These are phyloP conservation scores for Pteria penguin DNA, from an alignment of 2,888 invertebrate genomes.

Conservation along the genomic window DNA sequence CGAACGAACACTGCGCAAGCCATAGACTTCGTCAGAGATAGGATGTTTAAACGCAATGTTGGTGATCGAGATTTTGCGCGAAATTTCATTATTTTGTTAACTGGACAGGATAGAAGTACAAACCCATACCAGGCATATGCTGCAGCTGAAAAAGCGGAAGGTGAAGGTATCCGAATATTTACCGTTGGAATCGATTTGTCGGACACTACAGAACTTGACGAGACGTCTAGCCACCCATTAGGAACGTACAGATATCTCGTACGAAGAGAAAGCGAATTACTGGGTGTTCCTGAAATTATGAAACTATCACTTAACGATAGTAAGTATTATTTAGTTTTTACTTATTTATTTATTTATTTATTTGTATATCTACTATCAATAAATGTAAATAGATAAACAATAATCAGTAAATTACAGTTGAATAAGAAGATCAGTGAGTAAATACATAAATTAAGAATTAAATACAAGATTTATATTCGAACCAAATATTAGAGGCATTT, in stretches of 20 bases:
- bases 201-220: conserved; percentile 59
- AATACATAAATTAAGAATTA: too few species aligned
- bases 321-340: too few species aligned
- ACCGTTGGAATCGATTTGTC: conserved; percentile 64
- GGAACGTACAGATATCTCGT: conserved; percentile 53
- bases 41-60: conserved; percentile 59
- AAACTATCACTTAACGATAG: conserved; percentile 55
- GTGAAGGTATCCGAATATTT: conserved; percentile 64
- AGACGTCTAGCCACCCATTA: conserved; percentile 63
- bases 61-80: conserved; percentile 70
- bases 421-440: too few species aligned
- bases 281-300: conserved; percentile 58
- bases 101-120: conserved; percentile 60
- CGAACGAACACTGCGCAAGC: conserved; percentile 68
- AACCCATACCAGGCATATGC: conserved; percentile 44
- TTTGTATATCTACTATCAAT: too few species aligned
- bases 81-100: conserved; percentile 68
- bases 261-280: conserved; percentile 48
- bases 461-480: too few species aligned
- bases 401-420: too few species aligned
- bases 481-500: too few species aligned
- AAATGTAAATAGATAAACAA: too few species aligned
- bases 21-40: conserved; percentile 58
- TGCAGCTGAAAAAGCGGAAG: conserved; percentile 45
- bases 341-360: too few species aligned